A percentile compares a stretch with the other conserved stretches of the same genome.
phyloP scores from a whole-genome alignment of 2,113 vertebrate species.

The Oxyura jamaicensis region DNA sequence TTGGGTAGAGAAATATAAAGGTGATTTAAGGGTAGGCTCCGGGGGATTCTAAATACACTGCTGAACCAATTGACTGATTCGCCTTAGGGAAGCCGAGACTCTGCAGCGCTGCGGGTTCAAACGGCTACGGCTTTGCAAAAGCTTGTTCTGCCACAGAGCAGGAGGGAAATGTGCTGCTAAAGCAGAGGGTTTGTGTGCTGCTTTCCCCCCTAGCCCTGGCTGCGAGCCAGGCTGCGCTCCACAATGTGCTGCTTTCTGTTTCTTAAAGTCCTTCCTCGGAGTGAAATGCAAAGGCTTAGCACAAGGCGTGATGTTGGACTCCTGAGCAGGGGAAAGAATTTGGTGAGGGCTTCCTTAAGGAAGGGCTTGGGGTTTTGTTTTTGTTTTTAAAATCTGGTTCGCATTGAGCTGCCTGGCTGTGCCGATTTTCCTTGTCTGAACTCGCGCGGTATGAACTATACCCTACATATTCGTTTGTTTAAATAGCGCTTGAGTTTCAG shows the following conservation, averaged over 20 bases:
- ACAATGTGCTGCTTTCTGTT: neutral
- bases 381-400: slow-evolving; percentile 65
- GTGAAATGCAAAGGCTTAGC: slow-evolving; percentile 27
- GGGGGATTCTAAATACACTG: slow-evolving; percentile 39
- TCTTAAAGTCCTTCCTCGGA: slow-evolving; percentile 28
- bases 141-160: slow-evolving; percentile 17
- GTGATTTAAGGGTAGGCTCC: slow-evolving; percentile 28
- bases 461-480: slow-evolving; percentile 51
- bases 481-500: slow-evolving; percentile 52
- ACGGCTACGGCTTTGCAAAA: neutral
- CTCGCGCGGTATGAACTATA: slow-evolving; percentile 29
- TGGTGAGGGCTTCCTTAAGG: slow-evolving; percentile 53
- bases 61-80: slow-evolving; percentile 43
- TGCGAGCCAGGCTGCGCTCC: slow-evolving; percentile 25
- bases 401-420: slow-evolving; percentile 52
- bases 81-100: slow-evolving; percentile 33
- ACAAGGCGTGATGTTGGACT: slow-evolving; percentile 51
- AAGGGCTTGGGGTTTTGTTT: slow-evolving; percentile 64
- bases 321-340: slow-evolving; percentile 58
- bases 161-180: slow-evolving; percentile 18
- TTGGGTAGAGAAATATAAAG: slow-evolving; percentile 29
- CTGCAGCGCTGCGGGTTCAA: neutral
- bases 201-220: slow-evolving; percentile 29
- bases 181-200: slow-evolving; percentile 18
- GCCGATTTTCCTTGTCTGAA: slow-evolving; percentile 62